Percentiles rank a stretch among this genome's conserved stretches.
These are phyloP conservation scores for Arion vulgaris DNA, from an alignment of 1,140 invertebrate genomes.

Conservation along the genomic window DNA sequence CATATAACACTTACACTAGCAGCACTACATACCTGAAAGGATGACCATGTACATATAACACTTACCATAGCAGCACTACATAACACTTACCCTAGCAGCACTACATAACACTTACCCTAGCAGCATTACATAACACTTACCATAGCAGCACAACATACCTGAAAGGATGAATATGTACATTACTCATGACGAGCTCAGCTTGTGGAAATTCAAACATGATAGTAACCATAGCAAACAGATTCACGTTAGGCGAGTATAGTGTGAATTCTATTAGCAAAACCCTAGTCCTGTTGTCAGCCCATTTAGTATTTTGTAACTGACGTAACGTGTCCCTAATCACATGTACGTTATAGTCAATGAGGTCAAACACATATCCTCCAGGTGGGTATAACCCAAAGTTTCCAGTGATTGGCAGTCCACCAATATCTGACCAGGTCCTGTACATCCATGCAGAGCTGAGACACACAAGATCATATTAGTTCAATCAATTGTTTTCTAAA, in stretches of 20 bases:
- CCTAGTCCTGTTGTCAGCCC: constrained; percentile 74
- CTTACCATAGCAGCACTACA: too few species aligned
- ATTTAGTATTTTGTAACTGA: constrained; percentile 66
- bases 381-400: constrained; percentile 72
- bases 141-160: not conserved
- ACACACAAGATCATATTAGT: too few species aligned
- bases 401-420: constrained; percentile 68
- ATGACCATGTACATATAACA: too few species aligned
- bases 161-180: constrained; percentile 33
- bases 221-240: constrained; percentile 61
- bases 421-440: constrained; percentile 47
- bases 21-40: too few species aligned
- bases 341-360: constrained; percentile 66
- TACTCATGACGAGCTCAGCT: constrained; percentile 40
- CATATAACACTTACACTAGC: too few species aligned
- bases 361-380: constrained; percentile 74
- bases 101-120: too few species aligned
- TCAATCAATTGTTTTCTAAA: too few species aligned
- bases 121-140: too few species aligned
- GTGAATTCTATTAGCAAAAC: constrained; percentile 75
- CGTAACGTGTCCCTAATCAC: constrained; percentile 63
- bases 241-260: constrained; percentile 73
- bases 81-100: too few species aligned
- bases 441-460: constrained; percentile 57
- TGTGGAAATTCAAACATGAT: constrained; percentile 58